phyloP scores from a whole-genome alignment of 1,140 invertebrate genomes.

The Popillia japonica region DNA sequence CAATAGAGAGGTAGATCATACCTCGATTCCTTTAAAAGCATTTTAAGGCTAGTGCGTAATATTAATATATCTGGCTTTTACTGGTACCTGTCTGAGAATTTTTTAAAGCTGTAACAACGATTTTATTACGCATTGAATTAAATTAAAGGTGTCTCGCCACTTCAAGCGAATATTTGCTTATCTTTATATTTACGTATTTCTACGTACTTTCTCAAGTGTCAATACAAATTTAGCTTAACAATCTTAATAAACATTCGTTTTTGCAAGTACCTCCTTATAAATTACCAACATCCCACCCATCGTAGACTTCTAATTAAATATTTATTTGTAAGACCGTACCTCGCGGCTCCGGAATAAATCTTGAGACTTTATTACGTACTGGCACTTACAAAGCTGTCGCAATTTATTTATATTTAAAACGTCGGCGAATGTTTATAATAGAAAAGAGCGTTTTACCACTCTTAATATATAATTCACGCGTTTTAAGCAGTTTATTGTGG shows the following conservation, averaged over 20 bases:
- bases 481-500: constrained; percentile 49
- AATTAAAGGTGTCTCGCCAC: no score
- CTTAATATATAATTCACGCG: constrained; percentile 50
- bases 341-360: constrained; percentile 30
- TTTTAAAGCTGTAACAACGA: no score
- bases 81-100: no score
- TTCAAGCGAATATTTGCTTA: no score
- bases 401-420: constrained; percentile 33
- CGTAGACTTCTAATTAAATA: constrained; percentile 35
- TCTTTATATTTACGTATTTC: no score
- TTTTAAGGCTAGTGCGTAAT: no score
- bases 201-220: neutral
- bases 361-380: constrained; percentile 46
- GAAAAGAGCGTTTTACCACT: constrained; percentile 38
- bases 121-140: no score
- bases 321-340: constrained; percentile 36
- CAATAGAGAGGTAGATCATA: no score
- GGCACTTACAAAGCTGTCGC: constrained; percentile 11
- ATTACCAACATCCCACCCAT: neutral
- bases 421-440: constrained; percentile 22
- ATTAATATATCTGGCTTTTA: no score
- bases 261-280: neutral
- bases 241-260: constrained; percentile 15
- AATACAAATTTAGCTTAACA: neutral
- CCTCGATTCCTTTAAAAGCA: no score